Base-by-base conservation (phyloP, 35 echinoderm and acorn worm genomes). In the Ophioderma brevispina region DNA sequence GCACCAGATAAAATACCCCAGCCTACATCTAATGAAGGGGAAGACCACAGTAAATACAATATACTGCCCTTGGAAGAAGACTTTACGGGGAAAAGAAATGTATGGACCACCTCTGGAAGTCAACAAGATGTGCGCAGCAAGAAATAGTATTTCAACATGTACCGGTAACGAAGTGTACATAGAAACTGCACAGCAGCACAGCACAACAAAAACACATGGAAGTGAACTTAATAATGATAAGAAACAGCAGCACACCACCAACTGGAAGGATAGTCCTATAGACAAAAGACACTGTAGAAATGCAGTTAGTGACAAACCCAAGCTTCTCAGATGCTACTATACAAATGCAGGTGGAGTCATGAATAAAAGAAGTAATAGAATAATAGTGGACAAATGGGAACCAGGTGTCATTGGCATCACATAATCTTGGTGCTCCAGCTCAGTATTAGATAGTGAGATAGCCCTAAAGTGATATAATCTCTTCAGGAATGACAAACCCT, bases 361-460 rank as follows among this genome's bases (percentile, higher is more conserved):
- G 46, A 83, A 83, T 46, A 83, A 83, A 31, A 10, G 36, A 1
- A n/a, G 46, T 83, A 41, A 50, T 4, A 25, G 36, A 49, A 15
- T 46, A 83, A 11, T 49, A 28, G 32, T 83, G 30, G 81, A 83
- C 39, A 83, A 28, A 31, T 50, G 6, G 1, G 40, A 49, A 31
- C 81, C 81, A 19, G 46, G 52, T 33, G 40, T 49, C 32, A 83
- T 83, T 4, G 81, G 81, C 21, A 83, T 83, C 3, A 1, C 42
- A 28, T 38, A 83, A 55, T 83, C 81, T 6, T 83, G 81, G 81
- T 83, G 81, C 18, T 25, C 30, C 8, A 31, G 33, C 14, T 46
- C 38, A 15, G 42, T 83, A 83, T 33, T 83, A 49, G 81, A 83
- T 49, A 34, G 81, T 1, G 81, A 83, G 52, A 34, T 83, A 28